Evolutionary conservation across 2,113 vertebrate genomes (phyloP).

Genomic region (Hystrix brachyura): DNA sequence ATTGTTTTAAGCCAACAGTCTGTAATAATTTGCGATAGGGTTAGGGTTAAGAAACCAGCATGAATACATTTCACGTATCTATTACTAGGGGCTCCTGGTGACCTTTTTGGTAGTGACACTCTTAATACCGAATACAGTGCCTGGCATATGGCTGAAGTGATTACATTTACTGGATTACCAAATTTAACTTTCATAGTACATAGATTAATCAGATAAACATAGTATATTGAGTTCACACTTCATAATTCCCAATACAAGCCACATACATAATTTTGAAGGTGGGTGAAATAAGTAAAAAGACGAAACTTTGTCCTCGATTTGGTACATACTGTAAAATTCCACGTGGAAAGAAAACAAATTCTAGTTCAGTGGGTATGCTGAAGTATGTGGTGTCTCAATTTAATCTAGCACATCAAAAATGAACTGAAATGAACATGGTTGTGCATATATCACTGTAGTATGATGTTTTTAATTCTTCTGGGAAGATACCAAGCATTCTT

Average conservation of each 20-base stretch:
- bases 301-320: neutral
- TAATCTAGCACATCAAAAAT: neutral
- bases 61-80: neutral
- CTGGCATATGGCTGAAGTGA: neutral
- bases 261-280: neutral
- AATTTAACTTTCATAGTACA: neutral
- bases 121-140: neutral
- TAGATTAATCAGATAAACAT: neutral
- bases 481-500: no score
- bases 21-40: neutral
- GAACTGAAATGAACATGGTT: neutral
- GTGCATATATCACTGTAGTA: no score
- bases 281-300: neutral
- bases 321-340: neutral
- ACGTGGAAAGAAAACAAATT: neutral
- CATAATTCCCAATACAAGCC: neutral
- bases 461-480: no score
- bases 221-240: neutral
- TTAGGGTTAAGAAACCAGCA: neutral
- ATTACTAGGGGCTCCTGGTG: neutral
- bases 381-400: neutral
- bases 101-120: neutral
- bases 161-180: neutral
- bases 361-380: neutral
- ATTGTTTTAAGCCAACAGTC: neutral